Conservation (phyloP, 2,888 invertebrate species). For the Dione vanillae region DNA sequence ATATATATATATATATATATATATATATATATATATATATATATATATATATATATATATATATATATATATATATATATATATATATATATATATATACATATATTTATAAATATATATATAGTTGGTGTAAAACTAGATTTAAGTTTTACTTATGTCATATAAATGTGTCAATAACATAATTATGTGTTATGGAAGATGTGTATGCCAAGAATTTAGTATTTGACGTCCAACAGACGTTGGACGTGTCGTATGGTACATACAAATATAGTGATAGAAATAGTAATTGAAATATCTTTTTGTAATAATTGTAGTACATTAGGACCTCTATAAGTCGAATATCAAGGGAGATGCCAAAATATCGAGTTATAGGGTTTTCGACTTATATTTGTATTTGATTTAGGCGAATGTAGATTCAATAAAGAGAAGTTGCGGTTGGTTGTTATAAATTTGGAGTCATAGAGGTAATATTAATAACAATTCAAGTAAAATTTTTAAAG, state of each 20-base stretch:
- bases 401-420: too few species aligned
- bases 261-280: background rate
- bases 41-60: background rate
- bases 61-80: background rate
- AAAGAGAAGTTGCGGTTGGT: too few species aligned
- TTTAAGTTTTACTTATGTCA: background rate
- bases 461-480: too few species aligned
- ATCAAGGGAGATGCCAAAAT: too few species aligned
- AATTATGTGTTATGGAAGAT: too few species aligned
- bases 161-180: too few species aligned
- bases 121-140: background rate
- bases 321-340: too few species aligned
- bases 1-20: background rate
- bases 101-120: background rate
- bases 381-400: too few species aligned
- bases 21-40: background rate
- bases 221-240: constrained; percentile 31
- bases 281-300: background rate
- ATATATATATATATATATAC: background rate
- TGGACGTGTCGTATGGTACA: constrained; percentile 1
- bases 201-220: constrained; percentile 57
- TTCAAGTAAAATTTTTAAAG: too few species aligned
- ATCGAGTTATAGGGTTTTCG: too few species aligned
- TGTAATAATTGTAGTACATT: too few species aligned
- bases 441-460: too few species aligned